Evolutionary conservation across 2,113 vertebrate genomes (phyloP).

Genomic region (Rhodinocichla rosea): DNA sequence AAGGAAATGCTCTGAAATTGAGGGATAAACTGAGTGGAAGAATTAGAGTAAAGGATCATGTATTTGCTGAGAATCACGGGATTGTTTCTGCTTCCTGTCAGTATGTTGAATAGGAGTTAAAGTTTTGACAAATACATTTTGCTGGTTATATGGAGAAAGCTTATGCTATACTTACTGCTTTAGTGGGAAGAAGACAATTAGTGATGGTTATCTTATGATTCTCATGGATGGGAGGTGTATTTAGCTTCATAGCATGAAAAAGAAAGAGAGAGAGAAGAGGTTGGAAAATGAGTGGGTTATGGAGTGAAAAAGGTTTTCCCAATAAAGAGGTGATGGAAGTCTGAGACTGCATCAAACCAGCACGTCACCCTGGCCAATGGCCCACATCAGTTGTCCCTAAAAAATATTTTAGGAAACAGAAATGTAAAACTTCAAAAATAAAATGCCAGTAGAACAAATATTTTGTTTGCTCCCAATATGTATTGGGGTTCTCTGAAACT

Average conservation of each 20-base stretch:
- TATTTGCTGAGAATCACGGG: neutral
- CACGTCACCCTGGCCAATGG: neutral
- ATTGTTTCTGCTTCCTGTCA: neutral
- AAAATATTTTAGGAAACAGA: neutral
- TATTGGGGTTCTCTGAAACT: neutral
- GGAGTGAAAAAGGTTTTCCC: neutral
- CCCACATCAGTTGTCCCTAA: neutral
- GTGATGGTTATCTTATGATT: neutral
- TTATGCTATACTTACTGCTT: neutral
- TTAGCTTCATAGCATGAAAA: neutral
- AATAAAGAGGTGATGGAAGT: neutral
- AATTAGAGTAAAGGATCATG: neutral
- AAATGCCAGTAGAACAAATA: neutral
- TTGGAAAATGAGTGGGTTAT: neutral
- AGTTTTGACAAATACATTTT: neutral
- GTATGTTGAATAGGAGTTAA: neutral
- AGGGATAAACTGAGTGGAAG: neutral
- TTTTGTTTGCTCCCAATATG: neutral
- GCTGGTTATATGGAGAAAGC: neutral
- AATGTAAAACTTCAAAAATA: neutral
- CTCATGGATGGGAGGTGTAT: neutral
- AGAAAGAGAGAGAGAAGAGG: neutral
- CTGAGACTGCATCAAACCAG: neutral
- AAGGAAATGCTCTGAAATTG: neutral
- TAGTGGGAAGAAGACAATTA: neutral